phyloP scores from a whole-genome alignment of 2,888 invertebrate species.

The Portevinia maculata region DNA sequence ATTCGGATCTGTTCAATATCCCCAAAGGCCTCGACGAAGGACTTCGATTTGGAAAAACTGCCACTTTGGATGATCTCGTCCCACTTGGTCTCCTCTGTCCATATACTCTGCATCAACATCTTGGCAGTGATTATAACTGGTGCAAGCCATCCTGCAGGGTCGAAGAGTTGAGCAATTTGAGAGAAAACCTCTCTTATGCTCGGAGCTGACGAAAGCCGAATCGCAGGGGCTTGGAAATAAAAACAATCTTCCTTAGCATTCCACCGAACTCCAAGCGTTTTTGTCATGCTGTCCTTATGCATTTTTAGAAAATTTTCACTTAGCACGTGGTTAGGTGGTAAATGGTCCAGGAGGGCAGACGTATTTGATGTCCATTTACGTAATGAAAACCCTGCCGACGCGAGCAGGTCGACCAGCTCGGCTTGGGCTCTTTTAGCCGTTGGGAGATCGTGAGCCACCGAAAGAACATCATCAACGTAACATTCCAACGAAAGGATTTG shows the following conservation, averaged over 20 bases:
- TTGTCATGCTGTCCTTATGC: not conserved
- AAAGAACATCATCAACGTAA: not conserved
- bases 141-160: constrained; percentile 3
- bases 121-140: not conserved
- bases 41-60: no score
- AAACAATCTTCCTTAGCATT: not conserved
- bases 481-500: not conserved
- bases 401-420: not conserved
- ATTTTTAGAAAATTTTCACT: not conserved
- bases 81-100: no score
- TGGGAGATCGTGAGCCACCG: not conserved
- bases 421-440: not conserved
- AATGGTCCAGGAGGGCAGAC: not conserved
- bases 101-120: no score
- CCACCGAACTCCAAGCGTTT: not conserved
- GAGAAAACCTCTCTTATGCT: not conserved
- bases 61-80: no score
- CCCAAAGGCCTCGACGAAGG: no score
- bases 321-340: not conserved
- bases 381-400: not conserved
- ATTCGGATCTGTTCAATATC: no score
- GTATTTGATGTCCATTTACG: no score
- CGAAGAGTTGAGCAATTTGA: not conserved
- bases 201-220: no score
- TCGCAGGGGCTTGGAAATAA: not conserved